Percentiles rank a stretch among this genome's conserved stretches.
Evolutionary conservation across 1,140 invertebrate genomes (phyloP).

Genomic region (Microplitis demolitor): DNA sequence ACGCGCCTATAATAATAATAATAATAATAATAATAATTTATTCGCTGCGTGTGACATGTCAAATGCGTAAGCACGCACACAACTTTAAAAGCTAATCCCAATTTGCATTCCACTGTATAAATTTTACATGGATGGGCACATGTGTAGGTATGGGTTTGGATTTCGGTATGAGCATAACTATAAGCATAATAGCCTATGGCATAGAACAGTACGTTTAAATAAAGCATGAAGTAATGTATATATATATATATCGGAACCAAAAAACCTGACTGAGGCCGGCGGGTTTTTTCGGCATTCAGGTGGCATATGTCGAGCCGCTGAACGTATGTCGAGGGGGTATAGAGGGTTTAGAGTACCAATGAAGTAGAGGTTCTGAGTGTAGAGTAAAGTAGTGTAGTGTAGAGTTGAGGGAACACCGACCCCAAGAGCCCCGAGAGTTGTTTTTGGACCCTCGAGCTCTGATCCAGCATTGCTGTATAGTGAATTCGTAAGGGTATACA

Average conservation of each 20-base stretch:
- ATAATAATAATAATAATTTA: conserved; percentile 28
- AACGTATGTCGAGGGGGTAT: conserved; percentile 20
- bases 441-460: conserved; percentile 16
- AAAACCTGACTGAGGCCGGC: conserved; percentile 50
- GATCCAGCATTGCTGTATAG: conserved; percentile 46
- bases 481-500: conserved; percentile 32
- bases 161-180: no score
- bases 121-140: not conserved
- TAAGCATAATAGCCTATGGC: no score
- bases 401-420: not conserved
- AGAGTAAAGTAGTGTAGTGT: no score
- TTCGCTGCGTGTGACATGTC: conserved; percentile 24
- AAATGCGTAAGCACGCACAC: conserved; percentile 28
- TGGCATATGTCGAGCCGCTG: conserved; percentile 53
- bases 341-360: not conserved
- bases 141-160: no score
- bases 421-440: not conserved
- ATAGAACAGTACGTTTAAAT: not conserved
- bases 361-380: not conserved
- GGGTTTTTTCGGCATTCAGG: conserved; percentile 51
- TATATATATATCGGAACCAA: conserved; percentile 36
- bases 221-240: not conserved
- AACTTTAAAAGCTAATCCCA: conserved; percentile 17
- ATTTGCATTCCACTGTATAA: conserved; percentile 20
- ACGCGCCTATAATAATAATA: not conserved